Base-by-base conservation (phyloP, 2,113 vertebrate species). In the Chrysemys picta region DNA sequence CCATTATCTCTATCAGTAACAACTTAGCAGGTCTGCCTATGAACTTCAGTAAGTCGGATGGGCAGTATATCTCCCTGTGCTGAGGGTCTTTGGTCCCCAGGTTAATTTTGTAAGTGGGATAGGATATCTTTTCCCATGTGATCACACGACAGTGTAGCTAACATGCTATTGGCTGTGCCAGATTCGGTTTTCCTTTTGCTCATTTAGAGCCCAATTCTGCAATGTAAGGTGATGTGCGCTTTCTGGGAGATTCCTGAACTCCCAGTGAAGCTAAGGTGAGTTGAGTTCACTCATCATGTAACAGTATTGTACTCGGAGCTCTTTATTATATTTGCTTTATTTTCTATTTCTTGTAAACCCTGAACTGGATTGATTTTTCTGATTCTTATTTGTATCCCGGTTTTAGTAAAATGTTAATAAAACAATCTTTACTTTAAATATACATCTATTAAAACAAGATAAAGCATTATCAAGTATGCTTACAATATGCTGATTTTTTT, bases 321-420 rank as follows among this genome's bases (percentile, higher is more conserved):
- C 53, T 84, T 25, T 62, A 11, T 69, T 78, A 35, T 2, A 1
- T 0, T 86, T 16, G 31, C 50, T 91, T 89, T 84, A 21, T 80
- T 91, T 90, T 87, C 38, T 78, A 2, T 84, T 92, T 90, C 25
- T 16, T 89, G 5, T 57, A n/a, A 87, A 14, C 16, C 62, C 12
- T 93, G 45, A 54, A 52, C 21, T 35, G 3, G 59, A 19, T 0
- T 0, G 80, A 84, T 92, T 82, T 65, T 91, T 45, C 38, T 47
- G 38, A 59, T 59, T 27, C 17, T 93, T 80, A 53, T 84, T 95
- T 47, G 24, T 4, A 65, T 84, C 35, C 31, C 72, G 6, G 89
- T 96, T 93, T 45, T 88, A 65, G 80, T 95, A 7, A 88, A 21
- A 79, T 54, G 11, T 82, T 27, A 89, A 84, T 80, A 94, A 78